Evolutionary conservation across 2,797 vertebrate species (phyloP).

Genomic region (Carcharodon carcharias): DNA sequence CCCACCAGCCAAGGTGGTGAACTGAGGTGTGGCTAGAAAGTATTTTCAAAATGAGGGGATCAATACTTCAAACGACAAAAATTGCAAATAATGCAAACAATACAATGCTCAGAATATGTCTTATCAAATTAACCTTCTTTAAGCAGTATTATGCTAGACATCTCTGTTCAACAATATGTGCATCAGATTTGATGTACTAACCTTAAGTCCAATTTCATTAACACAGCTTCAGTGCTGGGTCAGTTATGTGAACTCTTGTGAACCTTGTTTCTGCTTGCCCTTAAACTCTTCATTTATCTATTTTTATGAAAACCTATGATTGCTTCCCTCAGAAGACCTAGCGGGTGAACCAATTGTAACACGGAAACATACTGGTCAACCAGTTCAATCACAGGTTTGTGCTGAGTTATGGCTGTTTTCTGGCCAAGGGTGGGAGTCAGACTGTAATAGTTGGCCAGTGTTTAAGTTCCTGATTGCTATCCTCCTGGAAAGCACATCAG

Average conservation of each 20-base stretch:
- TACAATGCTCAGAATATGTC: not conserved
- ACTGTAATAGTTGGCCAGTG: not conserved
- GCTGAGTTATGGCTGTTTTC: not conserved
- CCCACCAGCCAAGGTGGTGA: too few species aligned
- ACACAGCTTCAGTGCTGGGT: not conserved
- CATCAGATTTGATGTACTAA: not conserved
- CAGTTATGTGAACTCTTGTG: not conserved
- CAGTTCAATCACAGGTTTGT: not conserved
- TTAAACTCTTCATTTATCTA: not conserved
- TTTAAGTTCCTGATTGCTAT: not conserved
- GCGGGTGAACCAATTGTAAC: not conserved
- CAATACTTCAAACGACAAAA: not conserved
- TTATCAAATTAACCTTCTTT: not conserved
- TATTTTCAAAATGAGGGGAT: not conserved
- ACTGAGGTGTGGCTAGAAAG: not conserved
- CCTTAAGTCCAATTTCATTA: too few species aligned
- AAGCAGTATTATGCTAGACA: not conserved
- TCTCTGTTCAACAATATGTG: not conserved
- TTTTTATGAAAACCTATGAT: not conserved
- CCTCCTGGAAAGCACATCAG: not conserved
- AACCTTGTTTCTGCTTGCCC: not conserved
- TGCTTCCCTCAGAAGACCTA: not conserved
- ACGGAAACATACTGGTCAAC: not conserved
- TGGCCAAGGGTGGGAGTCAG: not conserved
- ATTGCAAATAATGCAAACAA: not conserved